phyloP scores from a whole-genome alignment of 2,888 invertebrate genomes.

The Ophion ventricosus region DNA sequence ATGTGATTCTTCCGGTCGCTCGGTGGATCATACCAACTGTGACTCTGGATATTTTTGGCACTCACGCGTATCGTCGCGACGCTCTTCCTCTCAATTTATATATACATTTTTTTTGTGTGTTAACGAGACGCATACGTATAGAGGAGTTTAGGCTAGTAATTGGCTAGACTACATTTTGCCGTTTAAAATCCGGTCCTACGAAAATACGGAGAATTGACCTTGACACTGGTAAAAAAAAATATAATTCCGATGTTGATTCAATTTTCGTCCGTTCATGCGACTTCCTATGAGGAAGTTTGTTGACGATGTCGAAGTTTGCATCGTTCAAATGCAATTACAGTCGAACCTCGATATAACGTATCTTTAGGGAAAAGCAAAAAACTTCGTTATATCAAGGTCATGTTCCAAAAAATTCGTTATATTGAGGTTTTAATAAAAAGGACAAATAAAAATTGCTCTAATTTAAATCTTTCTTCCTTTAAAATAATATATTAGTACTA shows the following conservation, averaged over 20 bases:
- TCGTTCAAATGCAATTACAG: too few species aligned
- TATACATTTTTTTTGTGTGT: not conserved
- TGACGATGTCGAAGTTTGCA: too few species aligned
- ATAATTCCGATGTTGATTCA: not conserved
- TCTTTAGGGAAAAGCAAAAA: too few species aligned
- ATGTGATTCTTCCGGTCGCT: conserved; percentile 55
- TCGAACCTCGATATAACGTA: too few species aligned
- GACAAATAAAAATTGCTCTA: too few species aligned
- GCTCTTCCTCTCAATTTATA: conserved; percentile 7
- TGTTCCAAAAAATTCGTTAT: too few species aligned
- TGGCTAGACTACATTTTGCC: not conserved
- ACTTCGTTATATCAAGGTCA: too few species aligned
- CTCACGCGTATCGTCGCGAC: conserved; percentile 42
- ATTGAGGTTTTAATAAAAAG: too few species aligned
- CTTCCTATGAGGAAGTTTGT: too few species aligned
- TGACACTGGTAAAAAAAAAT: not conserved
- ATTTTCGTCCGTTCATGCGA: not conserved
- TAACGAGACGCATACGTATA: not conserved
- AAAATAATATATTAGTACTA: too few species aligned
- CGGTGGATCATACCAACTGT: conserved; percentile 17
- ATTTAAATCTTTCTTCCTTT: too few species aligned
- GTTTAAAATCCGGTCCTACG: not conserved
- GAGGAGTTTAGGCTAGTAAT: not conserved
- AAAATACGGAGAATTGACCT: not conserved
- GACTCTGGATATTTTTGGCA: conserved; percentile 55